Percentiles rank a stretch among this genome's conserved stretches.
Conservation (phyloP, 2,113 vertebrate species). For the Cranoglanis bouderius region DNA sequence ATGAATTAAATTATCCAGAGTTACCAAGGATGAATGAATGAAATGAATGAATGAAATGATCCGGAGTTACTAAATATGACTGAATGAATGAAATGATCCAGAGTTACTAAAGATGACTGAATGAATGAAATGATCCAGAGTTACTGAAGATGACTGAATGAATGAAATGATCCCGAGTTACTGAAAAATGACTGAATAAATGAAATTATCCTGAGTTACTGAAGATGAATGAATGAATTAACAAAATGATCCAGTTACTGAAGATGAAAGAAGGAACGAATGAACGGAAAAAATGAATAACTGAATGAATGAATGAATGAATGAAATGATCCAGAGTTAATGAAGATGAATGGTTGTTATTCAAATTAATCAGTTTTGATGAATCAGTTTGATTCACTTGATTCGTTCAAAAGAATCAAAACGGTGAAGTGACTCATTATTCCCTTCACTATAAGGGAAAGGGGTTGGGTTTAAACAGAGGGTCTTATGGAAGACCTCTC, state of each 20-base stretch:
- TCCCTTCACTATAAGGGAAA: neutral
- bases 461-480: neutral
- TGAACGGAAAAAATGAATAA: neutral
- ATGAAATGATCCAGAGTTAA: neutral
- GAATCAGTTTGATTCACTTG: neutral
- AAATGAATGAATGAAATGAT: neutral
- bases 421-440: neutral
- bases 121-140: neutral
- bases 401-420: constrained; percentile 6
- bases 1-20: neutral
- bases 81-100: neutral
- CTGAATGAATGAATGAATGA: neutral
- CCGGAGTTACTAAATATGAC: neutral
- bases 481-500: neutral
- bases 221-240: neutral
- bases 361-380: neutral
- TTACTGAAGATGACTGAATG: neutral
- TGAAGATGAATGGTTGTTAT: neutral
- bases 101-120: neutral
- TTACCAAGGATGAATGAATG: neutral
- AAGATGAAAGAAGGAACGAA: neutral
- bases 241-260: neutral
- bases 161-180: neutral
- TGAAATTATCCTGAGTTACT: no score
- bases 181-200: neutral